Base-by-base conservation (phyloP, 2,113 vertebrate genomes). In the Limanda limanda region DNA sequence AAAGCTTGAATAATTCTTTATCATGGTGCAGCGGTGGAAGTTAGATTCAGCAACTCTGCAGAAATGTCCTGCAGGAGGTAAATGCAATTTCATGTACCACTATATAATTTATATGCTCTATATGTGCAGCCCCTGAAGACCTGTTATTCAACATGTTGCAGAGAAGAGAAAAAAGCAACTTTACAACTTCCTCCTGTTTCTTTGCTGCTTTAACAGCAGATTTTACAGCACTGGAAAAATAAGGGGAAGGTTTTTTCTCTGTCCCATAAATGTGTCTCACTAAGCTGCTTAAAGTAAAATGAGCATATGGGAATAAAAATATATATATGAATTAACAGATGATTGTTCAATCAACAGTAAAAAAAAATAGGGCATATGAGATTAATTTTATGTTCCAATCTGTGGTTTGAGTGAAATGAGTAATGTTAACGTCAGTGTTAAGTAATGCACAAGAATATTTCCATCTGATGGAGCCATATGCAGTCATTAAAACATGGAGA, bases 1-100 rank as follows among this genome's bases (percentile, higher is more conserved):
- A 63, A 14, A 58, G 77, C 68, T 65, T 71, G 76, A 81, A 85
- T 82, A 79, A 72, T 69, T 56, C 79, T 84, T 90, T 91, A 82
- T 88, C 77, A 73, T 17, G 73, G 37, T 40, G 63, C 58, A 62
- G 68, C 73, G 83, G 63, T 35, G 47, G 60, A 54, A 52, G 71
- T 27, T n/a, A 66, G 27, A 59, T 52, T 42, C 35, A 80, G 31
- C 27, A 76, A 37, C 31, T 7, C 74, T 58, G 57, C 69, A 62
- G 58, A 71, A 31, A 67, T 45, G 55, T 58, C 57, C 74, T 68
- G 24, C 58, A 76, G 67, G 51, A 82, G 37, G 60, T 64, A 20
- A 68, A 59, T 70, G 17, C 15, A 76, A 73, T 58, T 63, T 45
- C 78, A 27, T 21, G 31, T 1, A 47, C 45, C 12, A 63, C 51